These are phyloP conservation scores for Pelvicachromis taeniatus DNA, from an alignment of 2,113 vertebrate species.

Conservation along the genomic window DNA sequence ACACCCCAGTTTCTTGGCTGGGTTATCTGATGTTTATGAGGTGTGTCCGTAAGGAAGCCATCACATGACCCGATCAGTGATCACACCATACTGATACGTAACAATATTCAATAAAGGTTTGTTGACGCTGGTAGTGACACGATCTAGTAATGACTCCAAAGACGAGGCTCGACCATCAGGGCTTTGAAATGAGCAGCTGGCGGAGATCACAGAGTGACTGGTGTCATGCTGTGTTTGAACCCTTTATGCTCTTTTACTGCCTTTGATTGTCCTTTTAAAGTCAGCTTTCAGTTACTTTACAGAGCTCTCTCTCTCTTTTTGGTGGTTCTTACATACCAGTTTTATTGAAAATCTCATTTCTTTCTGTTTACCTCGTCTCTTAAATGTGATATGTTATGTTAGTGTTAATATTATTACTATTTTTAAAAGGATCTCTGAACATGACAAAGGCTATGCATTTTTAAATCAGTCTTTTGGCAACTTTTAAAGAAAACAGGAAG, in stretches of 20 bases:
- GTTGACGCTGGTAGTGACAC: too few species aligned
- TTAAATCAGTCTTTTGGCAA: accelerated
- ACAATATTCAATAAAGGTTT: neutral
- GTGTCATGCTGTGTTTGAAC: neutral
- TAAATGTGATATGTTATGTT: neutral
- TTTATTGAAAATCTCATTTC: neutral
- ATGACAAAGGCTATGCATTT: neutral
- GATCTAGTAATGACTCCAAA: neutral
- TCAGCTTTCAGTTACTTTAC: neutral
- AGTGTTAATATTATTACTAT: accelerated
- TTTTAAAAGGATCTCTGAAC: neutral
- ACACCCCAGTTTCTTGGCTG: neutral
- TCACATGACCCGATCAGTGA: neutral
- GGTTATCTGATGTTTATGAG: neutral
- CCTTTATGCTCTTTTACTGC: accelerated
- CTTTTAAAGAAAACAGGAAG: neutral
- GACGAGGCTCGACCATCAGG: neutral
- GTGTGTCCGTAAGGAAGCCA: neutral
- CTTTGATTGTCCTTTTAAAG: neutral
- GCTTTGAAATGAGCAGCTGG: neutral
- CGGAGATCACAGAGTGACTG: neutral
- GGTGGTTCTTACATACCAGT: neutral
- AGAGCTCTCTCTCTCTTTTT: accelerated
- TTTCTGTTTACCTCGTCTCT: accelerated
- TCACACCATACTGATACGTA: neutral